A percentile compares a stretch with the other conserved stretches of the same genome.
Conservation (phyloP, 2,113 vertebrate species). For the Upupa epops region DNA sequence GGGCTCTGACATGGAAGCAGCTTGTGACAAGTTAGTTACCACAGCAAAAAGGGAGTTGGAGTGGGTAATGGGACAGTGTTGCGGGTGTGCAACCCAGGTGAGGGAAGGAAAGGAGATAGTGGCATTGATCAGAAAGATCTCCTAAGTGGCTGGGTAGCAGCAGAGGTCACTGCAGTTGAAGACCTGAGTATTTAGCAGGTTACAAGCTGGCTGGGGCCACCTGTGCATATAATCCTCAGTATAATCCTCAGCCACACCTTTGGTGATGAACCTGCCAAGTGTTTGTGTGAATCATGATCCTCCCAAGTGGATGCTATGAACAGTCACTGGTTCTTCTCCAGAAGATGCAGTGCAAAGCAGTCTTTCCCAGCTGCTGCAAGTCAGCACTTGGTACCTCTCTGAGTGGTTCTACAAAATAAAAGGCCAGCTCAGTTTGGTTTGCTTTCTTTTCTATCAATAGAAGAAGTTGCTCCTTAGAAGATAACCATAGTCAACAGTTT, state of each 20-base stretch:
- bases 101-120: not conserved
- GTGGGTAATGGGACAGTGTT: not conserved
- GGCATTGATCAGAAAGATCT: not conserved
- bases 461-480: not conserved
- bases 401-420: not conserved
- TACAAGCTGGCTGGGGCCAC: not conserved
- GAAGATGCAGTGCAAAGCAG: not conserved
- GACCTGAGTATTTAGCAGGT: not conserved
- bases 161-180: not conserved
- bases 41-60: not conserved
- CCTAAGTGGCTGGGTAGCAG: not conserved
- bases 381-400: not conserved
- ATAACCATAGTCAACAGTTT: not conserved
- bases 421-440: not conserved
- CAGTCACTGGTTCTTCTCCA: not conserved
- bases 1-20: not conserved
- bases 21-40: not conserved
- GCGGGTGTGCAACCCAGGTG: not conserved
- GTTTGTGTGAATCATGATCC: rapidly evolving
- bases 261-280: not conserved
- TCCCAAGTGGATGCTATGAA: not conserved
- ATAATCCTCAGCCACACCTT: not conserved
- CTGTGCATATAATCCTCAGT: rapidly evolving
- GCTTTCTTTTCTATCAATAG: not conserved
- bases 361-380: not conserved